Evolutionary conservation across 2,888 invertebrate genomes (phyloP), one percentile per base, ranked within the genome.

Genomic region (Leucozona laternaria): DNA sequence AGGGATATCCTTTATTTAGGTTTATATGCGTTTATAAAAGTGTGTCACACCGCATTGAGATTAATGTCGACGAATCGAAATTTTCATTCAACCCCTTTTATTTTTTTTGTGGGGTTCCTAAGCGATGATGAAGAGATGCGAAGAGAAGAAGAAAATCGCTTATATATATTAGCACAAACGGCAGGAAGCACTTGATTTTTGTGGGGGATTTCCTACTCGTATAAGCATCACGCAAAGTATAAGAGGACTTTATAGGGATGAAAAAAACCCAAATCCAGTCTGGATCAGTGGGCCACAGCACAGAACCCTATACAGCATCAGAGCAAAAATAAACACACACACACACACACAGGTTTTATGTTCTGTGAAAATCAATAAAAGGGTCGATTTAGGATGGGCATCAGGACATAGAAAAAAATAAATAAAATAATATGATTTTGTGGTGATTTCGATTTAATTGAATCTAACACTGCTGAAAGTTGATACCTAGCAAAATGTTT

Each of bases 51-150:
- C 57, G 48, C 73, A 70, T 62, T 53, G 64, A 84, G 79, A 84
- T 76, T 78, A 79, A 86, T 86, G 86, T 71, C 73, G 71, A 82
- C 82, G 78, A 78, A 82, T 82, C 70, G 78, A 79, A 81, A 22
- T 79, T 82, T 75, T 78, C 31, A 64, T 86, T 71, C 78, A 79
- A 82, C 75, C 86, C 57, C 75, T 81, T 86, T 48, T 50, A 17
- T 25, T 5, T 15, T 17, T 17, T 17, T 34, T 22, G 17, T 8
- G 22, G 57, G 48, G 15, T 7, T 34, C 2, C 5, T 6, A 7
- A 4, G n/a, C 6, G 28, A 10, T 10, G n/a, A 57, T 77, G 71
- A 28, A 13, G 13, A 17, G 31, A 31, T 31, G 31, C 4, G 43
- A 20, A 37, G 31, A 37, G 11, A 58, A 17, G 28, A 55, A 17